phyloP scores from a whole-genome alignment of 2,113 vertebrate species.

The Tragelaphus strepsiceros region DNA sequence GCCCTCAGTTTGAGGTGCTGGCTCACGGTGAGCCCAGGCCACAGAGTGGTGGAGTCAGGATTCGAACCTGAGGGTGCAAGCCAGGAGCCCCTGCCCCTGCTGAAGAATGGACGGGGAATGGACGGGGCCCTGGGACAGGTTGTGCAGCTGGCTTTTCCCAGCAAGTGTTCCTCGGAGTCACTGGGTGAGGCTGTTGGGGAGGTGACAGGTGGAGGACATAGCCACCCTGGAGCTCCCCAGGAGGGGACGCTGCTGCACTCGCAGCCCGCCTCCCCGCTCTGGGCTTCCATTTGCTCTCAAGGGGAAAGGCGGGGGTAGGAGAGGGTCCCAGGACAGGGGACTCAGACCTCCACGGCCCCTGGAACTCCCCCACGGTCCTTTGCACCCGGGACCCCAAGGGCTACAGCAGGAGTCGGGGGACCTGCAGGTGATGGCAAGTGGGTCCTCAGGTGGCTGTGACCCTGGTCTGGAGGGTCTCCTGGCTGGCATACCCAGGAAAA shows the following conservation, averaged over 20 bases:
- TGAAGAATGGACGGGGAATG: not conserved
- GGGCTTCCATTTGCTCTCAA: not conserved
- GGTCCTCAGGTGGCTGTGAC: not conserved
- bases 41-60: not conserved
- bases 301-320: not conserved
- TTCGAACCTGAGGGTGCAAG: too few species aligned
- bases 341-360: rapidly evolving
- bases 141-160: rapidly evolving
- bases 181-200: not conserved
- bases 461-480: not conserved
- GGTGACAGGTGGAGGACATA: not conserved
- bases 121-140: not conserved
- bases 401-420: not conserved
- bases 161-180: not conserved
- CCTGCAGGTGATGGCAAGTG: too few species aligned
- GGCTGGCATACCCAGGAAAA: not conserved
- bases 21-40: not conserved
- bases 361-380: not conserved
- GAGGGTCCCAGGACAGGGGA: rapidly evolving
- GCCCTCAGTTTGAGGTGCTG: not conserved
- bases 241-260: rapidly evolving
- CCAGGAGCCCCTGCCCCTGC: rapidly evolving
- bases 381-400: rapidly evolving
- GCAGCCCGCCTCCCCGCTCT: not conserved
- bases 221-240: too few species aligned